phyloP scores from a whole-genome alignment of 92 coral and sea anemone genomes.

The Phymanthus crucifer region DNA sequence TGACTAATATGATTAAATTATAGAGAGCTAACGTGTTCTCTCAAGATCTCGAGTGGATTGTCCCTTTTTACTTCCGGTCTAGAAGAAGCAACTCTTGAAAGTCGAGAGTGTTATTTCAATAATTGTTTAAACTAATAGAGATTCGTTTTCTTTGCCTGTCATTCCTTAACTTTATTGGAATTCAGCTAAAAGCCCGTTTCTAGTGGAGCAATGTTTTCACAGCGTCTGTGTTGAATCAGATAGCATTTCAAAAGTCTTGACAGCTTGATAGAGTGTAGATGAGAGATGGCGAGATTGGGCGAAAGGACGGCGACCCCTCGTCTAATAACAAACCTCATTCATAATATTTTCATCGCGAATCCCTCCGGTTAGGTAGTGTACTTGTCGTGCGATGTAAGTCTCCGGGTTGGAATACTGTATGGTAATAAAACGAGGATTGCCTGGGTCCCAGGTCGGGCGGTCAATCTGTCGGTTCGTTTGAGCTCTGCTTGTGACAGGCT shows the following conservation, averaged over 20 bases:
- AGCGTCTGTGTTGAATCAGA: constrained; percentile 38
- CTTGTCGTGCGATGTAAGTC: neutral
- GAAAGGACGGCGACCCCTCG: neutral
- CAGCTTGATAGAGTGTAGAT: neutral
- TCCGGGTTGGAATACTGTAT: neutral
- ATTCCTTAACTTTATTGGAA: constrained; percentile 14
- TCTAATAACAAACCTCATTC: neutral
- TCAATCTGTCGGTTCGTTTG: constrained; percentile 30
- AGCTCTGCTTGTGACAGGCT: constrained; percentile 45
- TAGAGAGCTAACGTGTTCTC: constrained; percentile 52
- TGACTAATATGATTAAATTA: constrained; percentile 76
- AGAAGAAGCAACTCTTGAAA: constrained; percentile 44
- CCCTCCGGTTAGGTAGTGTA: neutral
- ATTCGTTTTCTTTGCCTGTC: constrained; percentile 16
- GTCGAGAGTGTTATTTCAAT: constrained; percentile 37
- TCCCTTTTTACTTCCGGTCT: constrained; percentile 73
- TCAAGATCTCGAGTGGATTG: constrained; percentile 54
- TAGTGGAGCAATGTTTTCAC: constrained; percentile 17
- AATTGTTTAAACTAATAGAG: constrained; percentile 20
- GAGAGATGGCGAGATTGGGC: neutral
- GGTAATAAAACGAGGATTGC: neutral
- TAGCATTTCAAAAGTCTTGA: constrained; percentile 1
- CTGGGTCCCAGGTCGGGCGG: constrained; percentile 26
- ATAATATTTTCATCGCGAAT: neutral
- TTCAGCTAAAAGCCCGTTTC: constrained; percentile 9